These are phyloP conservation scores for Nerophis lumbriciformis DNA, from an alignment of 2,113 vertebrate genomes.

Conservation along the genomic window DNA sequence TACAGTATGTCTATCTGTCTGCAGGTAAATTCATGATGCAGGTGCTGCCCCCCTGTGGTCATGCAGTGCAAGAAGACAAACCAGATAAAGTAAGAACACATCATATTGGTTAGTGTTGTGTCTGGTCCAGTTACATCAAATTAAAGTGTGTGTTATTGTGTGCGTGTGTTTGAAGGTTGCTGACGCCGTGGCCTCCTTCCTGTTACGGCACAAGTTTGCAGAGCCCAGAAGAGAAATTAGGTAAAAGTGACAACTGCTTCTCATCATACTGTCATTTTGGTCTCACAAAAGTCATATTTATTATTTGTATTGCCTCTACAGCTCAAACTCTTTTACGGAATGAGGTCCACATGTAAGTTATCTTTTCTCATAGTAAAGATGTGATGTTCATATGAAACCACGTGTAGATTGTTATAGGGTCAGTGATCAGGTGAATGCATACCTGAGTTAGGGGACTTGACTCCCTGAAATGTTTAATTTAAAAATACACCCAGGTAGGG, in stretches of 20 bases:
- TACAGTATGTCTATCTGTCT: slow-evolving; percentile 7
- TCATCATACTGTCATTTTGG: too few species aligned
- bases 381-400: too few species aligned
- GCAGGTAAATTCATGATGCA: slow-evolving; percentile 68
- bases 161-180: slow-evolving; percentile 40
- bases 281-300: too few species aligned
- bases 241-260: not conserved
- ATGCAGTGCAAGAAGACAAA: slow-evolving; percentile 58
- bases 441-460: too few species aligned
- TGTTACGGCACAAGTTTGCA: slow-evolving; percentile 63
- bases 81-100: slow-evolving; percentile 52
- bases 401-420: too few species aligned
- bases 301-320: slow-evolving; percentile 15
- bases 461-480: too few species aligned
- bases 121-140: not conserved
- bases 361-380: not conserved
- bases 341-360: slow-evolving; percentile 33
- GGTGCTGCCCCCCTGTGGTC: slow-evolving; percentile 68
- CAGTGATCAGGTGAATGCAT: too few species aligned
- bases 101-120: not conserved
- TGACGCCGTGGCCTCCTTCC: slow-evolving; percentile 57
- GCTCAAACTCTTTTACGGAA: slow-evolving; percentile 39
- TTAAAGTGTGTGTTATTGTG: not conserved
- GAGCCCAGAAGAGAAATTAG: slow-evolving; percentile 44
- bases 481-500: too few species aligned